phyloP scores from a whole-genome alignment of 1,140 invertebrate species.

The Anthonomus grandis region DNA sequence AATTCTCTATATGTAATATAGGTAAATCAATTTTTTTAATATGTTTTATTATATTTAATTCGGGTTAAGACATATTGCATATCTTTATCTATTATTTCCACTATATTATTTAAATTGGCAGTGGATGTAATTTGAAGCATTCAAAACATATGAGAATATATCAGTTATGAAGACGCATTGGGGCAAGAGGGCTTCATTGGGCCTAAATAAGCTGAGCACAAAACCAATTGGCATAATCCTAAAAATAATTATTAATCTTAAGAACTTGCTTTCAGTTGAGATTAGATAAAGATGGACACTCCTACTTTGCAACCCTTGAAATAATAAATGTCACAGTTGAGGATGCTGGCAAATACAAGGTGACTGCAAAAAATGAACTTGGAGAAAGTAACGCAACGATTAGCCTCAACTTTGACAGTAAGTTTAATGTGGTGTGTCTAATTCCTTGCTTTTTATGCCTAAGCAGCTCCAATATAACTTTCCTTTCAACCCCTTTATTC shows the following conservation, averaged over 20 bases:
- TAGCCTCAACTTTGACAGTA: conserved; percentile 96
- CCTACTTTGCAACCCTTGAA: conserved; percentile 88
- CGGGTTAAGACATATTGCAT: too few relatives aligned
- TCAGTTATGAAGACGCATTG: background rate
- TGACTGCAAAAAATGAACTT: conserved; percentile 93
- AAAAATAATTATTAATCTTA: too few relatives aligned
- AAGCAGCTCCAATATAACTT: conserved; percentile 11
- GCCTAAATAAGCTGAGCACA: background rate
- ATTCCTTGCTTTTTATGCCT: conserved; percentile 38
- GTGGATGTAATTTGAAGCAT: conserved; percentile 2
- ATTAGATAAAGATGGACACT: conserved; percentile 87
- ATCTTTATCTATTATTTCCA: conserved; percentile 13
- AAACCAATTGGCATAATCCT: background rate
- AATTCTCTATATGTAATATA: background rate
- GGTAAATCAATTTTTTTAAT: too few relatives aligned
- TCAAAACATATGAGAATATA: background rate
- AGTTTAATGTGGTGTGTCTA: conserved; percentile 55
- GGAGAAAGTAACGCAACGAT: conserved; percentile 95
- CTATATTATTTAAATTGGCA: conserved; percentile 4
- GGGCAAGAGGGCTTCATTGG: background rate
- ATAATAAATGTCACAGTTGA: conserved; percentile 92
- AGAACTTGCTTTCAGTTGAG: conserved; percentile 62
- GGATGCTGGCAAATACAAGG: conserved; percentile 96
- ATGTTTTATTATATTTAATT: too few relatives aligned
- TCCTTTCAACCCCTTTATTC: conserved; percentile 16